A percentile compares a stretch with the other conserved stretches of the same genome.
phyloP scores from a whole-genome alignment of 2,888 invertebrate genomes.

The Atethmia centrago region DNA sequence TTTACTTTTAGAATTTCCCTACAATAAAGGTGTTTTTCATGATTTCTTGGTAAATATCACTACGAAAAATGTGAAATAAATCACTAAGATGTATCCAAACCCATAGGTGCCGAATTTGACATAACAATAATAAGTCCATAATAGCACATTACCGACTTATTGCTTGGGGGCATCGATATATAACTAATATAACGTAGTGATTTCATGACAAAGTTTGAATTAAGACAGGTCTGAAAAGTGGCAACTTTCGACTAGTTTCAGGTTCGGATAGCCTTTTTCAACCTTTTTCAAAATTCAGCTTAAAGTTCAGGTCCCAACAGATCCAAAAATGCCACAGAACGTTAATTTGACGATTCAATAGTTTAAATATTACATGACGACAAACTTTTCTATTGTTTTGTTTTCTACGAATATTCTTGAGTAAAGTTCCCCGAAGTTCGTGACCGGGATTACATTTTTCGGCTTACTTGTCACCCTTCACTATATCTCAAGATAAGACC shows the following conservation, averaged over 20 bases:
- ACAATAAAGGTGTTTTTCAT: too few species aligned
- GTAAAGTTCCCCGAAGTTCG: conserved; percentile 74
- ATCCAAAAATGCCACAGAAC: conserved; percentile 50
- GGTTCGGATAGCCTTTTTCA: conserved; percentile 24
- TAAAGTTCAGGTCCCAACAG: conserved; percentile 40
- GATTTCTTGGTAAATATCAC: too few species aligned
- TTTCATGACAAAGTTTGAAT: conserved; percentile 6
- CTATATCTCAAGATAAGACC: conserved; percentile 58
- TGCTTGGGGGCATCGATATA: too few species aligned
- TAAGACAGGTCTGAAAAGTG: background rate
- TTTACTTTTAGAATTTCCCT: too few species aligned
- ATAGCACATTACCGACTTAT: too few species aligned
- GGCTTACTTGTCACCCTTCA: conserved; percentile 78
- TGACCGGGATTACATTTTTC: conserved; percentile 82
- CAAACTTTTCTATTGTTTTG: conserved; percentile 70
- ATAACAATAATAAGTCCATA: too few species aligned
- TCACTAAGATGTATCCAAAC: too few species aligned
- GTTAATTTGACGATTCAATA: conserved; percentile 63
- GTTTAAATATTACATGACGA: conserved; percentile 64
- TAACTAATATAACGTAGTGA: too few species aligned
- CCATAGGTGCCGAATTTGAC: too few species aligned
- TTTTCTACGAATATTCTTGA: conserved; percentile 71
- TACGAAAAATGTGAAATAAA: too few species aligned
- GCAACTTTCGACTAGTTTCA: conserved; percentile 13
- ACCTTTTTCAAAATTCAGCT: conserved; percentile 55